Base-by-base conservation (phyloP, 2,113 vertebrate genomes). In the Psittacus erithacus region DNA sequence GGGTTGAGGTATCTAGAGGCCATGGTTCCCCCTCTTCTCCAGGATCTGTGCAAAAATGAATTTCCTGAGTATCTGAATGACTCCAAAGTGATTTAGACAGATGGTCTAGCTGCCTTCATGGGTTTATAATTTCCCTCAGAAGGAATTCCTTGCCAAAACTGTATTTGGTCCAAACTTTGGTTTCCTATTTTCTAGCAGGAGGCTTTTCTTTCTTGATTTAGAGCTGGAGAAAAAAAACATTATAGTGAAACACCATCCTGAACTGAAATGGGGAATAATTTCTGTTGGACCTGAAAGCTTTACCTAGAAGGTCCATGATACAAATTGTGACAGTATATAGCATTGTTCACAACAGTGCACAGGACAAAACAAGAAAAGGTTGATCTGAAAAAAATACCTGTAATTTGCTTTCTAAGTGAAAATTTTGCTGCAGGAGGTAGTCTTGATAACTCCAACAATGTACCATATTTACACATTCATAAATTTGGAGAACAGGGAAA, bases 131-230 rank as follows among this genome's bases (percentile, higher is more conserved):
- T 96, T 90, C 68, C 44, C 92, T 89, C 55, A 91, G 93, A 95
- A 57, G 68, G 64, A 93, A 89, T 73, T 68, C 38, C 13, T 49
- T 86, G 82, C 81, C 89, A 96, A 92, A 94, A 69, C 1, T 47
- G 13, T 55, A 92, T 91, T 95, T 63, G 31, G 95, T 97, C 94
- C 76, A 96, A 96, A 86, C 57, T 29, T 95, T 91, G 31, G 33
- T 65, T 95, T 95, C 50, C 16, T 84, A 31, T 71, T 74, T 93
- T 96, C 53, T 93, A 87, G 53, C 76, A 93, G 60, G 68, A 97
- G 20, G 10, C 15, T 88, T 92, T 96, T 93, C 47, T 75, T 65
- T 75, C 12, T 63, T 96, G 76, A 88, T 96, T 92, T 94, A 85
- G 49, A 86, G 50, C 24, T 73, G 71, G 29, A 49, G 31, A 38